Conservation (phyloP, 2,797 vertebrate species). For the Sternarchorhynchus goeldii region DNA sequence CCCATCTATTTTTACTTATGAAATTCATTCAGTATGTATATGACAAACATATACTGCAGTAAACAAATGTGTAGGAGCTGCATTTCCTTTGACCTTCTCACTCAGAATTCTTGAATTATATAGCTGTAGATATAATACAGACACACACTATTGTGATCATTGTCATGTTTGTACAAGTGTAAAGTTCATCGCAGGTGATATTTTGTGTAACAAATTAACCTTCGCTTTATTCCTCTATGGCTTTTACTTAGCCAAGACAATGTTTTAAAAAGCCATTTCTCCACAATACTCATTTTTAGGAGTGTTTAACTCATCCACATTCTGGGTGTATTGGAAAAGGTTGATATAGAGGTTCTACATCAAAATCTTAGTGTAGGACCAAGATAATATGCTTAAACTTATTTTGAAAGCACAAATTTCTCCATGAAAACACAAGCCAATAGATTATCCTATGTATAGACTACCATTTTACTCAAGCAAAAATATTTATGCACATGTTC, state of each 20-base stretch:
- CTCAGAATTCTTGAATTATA: not conserved
- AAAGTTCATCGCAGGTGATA: not conserved
- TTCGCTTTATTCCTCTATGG: no score
- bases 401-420: not conserved
- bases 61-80: no score
- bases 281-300: no score
- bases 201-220: not conserved
- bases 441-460: not conserved
- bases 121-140: not conserved
- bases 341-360: not conserved
- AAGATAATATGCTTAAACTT: constrained; percentile 34
- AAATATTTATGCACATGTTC: not conserved
- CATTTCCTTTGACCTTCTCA: no score
- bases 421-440: not conserved
- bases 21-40: no score
- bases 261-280: no score
- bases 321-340: no score
- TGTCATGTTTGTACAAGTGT: not conserved
- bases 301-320: no score
- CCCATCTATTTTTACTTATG: no score
- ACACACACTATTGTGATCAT: not conserved
- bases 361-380: constrained; percentile 21
- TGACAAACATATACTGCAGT: no score
- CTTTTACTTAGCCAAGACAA: no score
- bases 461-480: not conserved